Conservation (phyloP, 2,888 invertebrate species). For the Sussaba pulchella region DNA sequence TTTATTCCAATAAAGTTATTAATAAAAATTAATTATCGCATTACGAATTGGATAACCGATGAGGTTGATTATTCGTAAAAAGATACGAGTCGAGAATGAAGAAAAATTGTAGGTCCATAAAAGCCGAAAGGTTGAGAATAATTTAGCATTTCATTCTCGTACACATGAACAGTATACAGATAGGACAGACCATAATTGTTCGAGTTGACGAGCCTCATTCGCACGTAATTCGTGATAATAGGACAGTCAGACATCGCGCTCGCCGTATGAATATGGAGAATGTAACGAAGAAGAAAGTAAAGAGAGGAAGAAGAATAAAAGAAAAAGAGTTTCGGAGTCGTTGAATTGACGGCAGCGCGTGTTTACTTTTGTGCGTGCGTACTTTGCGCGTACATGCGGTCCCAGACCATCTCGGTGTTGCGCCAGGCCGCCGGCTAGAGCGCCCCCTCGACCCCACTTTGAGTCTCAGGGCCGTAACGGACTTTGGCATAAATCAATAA, state of each 20-base stretch:
- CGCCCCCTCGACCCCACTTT: slow-evolving; percentile 30
- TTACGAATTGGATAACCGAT: too few species aligned
- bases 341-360: slow-evolving; percentile 35
- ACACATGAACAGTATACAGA: background rate
- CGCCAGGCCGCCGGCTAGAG: slow-evolving; percentile 28
- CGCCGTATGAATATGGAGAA: slow-evolving; percentile 10
- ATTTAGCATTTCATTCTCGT: too few species aligned
- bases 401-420: slow-evolving; percentile 33
- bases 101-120: too few species aligned
- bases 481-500: slow-evolving; percentile 67
- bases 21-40: too few species aligned
- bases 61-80: too few species aligned
- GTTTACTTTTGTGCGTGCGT: slow-evolving; percentile 53
- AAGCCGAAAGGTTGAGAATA: too few species aligned
- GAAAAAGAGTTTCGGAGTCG: slow-evolving; percentile 20
- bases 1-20: too few species aligned
- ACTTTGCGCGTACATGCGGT: slow-evolving; percentile 60
- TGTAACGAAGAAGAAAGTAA: background rate
- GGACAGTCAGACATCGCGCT: slow-evolving; percentile 9
- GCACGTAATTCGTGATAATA: slow-evolving; percentile 35
- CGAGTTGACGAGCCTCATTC: slow-evolving; percentile 27
- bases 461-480: slow-evolving; percentile 59
- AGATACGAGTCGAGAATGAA: too few species aligned
- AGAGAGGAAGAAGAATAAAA: background rate
- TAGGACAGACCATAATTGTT: slow-evolving; percentile 33